These are phyloP conservation scores for Diploscapter pachys DNA, from an alignment of 1,140 invertebrate species.

Conservation along the genomic window DNA sequence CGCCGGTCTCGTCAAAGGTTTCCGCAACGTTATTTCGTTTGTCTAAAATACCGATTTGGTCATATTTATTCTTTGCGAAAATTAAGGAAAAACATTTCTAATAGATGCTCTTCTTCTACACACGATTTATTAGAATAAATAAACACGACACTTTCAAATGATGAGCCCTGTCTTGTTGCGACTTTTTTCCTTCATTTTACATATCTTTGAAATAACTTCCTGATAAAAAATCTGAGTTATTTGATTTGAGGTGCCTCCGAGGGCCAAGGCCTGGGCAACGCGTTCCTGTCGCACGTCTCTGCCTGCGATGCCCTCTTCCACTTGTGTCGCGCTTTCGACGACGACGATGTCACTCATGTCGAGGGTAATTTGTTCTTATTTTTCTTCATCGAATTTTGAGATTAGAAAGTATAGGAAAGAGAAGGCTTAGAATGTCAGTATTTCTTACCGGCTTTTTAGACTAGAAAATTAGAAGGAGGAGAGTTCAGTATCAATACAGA, in stretches of 20 bases:
- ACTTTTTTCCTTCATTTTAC: not conserved
- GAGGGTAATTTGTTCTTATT: slow-evolving; percentile 64
- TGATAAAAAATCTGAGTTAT: not conserved
- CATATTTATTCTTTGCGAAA: not conserved
- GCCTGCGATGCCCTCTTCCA: slow-evolving; percentile 99
- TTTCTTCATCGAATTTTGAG: too few species aligned
- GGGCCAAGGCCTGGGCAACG: slow-evolving; percentile 96
- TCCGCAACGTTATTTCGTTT: slow-evolving; percentile 18
- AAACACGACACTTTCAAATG: too few species aligned
- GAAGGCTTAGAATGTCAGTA: not conserved
- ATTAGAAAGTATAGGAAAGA: too few species aligned
- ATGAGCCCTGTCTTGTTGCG: not conserved
- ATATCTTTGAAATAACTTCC: not conserved
- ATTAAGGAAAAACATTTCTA: not conserved
- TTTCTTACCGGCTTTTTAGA: not conserved
- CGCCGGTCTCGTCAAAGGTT: slow-evolving; percentile 91
- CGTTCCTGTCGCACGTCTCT: slow-evolving; percentile 94
- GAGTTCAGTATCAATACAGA: too few species aligned
- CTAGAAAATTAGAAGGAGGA: too few species aligned
- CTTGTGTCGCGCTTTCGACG: slow-evolving; percentile 93
- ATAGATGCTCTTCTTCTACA: not conserved
- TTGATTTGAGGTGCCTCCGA: slow-evolving; percentile 71
- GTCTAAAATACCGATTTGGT: not conserved
- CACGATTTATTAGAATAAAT: too few species aligned
- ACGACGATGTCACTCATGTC: slow-evolving; percentile 94